Percentiles rank a stretch among this genome's conserved stretches.
Conservation (phyloP, 1,140 invertebrate species). For the Panagrolaimus sp. region DNA sequence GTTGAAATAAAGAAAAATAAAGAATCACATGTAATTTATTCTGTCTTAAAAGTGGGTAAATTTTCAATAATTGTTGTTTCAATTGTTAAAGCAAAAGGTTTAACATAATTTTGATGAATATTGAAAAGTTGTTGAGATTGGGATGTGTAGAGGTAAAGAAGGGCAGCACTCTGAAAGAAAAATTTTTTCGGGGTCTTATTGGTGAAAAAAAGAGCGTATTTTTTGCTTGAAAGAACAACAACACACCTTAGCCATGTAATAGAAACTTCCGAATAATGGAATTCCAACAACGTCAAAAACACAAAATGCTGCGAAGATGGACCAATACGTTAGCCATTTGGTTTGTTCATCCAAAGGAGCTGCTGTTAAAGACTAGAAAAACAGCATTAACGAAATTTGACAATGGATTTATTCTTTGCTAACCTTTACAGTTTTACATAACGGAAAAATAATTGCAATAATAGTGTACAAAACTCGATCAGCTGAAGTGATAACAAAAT, state of each 20-base stretch:
- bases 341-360: slow-evolving; percentile 33
- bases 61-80: not conserved
- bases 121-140: slow-evolving; percentile 45
- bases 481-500: not conserved
- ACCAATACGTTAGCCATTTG: slow-evolving; percentile 47
- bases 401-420: not conserved
- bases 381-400: slow-evolving; percentile 1
- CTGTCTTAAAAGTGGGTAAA: too few relatives aligned
- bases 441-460: not conserved
- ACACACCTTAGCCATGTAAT: slow-evolving; percentile 47
- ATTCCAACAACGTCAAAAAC: slow-evolving; percentile 65
- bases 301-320: slow-evolving; percentile 47
- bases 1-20: too few relatives aligned
- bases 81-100: not conserved
- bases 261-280: slow-evolving; percentile 32
- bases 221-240: slow-evolving; percentile 27
- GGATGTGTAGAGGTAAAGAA: slow-evolving; percentile 50
- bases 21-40: too few relatives aligned
- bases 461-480: not conserved
- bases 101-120: slow-evolving; percentile 31
- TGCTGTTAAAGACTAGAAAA: slow-evolving; percentile 6
- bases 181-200: slow-evolving; percentile 25
- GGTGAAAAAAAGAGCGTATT: slow-evolving; percentile 18
- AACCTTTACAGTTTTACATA: slow-evolving; percentile 7
- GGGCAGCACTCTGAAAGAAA: slow-evolving; percentile 43